Evolutionary conservation across 2,888 invertebrate species (phyloP).

Genomic region (Stenchaetothrips biformis): DNA sequence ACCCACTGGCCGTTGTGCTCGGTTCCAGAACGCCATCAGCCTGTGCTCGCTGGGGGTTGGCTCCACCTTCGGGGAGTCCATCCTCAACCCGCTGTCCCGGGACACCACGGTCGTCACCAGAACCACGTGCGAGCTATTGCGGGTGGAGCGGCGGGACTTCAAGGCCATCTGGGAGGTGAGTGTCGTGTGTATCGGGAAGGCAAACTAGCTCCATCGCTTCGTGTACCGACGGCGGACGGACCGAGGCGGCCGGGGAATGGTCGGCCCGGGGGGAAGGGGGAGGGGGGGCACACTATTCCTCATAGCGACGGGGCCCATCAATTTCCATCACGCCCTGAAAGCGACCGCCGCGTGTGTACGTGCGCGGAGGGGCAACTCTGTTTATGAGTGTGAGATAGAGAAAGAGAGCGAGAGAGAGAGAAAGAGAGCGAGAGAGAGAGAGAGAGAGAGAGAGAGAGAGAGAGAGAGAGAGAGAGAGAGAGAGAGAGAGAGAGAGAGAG

Average conservation of each 20-base stretch:
- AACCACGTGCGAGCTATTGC: constrained; percentile 67
- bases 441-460: constrained; percentile 27
- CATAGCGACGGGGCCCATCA: too few relatives aligned
- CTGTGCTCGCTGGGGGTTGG: constrained; percentile 66
- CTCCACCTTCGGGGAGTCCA: constrained; percentile 71
- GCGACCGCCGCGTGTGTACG: too few relatives aligned
- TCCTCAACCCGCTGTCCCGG: constrained; percentile 65
- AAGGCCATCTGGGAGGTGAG: constrained; percentile 72
- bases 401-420: not conserved
- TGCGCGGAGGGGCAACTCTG: too few relatives aligned
- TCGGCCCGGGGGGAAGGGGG: too few relatives aligned
- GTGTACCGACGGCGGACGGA: too few relatives aligned
- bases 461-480: constrained; percentile 25
- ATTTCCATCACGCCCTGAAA: too few relatives aligned
- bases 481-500: not conserved
- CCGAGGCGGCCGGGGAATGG: too few relatives aligned
- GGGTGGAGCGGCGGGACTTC: constrained; percentile 72
- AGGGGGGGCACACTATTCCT: too few relatives aligned
- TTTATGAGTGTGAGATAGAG: too few relatives aligned
- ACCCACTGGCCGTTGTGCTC: not conserved
- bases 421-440: constrained; percentile 27
- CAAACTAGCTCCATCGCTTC: too few relatives aligned
- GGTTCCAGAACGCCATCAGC: constrained; percentile 58
- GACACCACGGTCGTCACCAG: constrained; percentile 67
- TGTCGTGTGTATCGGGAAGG: constrained; percentile 30